Evolutionary conservation across 2,113 vertebrate genomes (phyloP).

Genomic region (Zosterops borbonicus): DNA sequence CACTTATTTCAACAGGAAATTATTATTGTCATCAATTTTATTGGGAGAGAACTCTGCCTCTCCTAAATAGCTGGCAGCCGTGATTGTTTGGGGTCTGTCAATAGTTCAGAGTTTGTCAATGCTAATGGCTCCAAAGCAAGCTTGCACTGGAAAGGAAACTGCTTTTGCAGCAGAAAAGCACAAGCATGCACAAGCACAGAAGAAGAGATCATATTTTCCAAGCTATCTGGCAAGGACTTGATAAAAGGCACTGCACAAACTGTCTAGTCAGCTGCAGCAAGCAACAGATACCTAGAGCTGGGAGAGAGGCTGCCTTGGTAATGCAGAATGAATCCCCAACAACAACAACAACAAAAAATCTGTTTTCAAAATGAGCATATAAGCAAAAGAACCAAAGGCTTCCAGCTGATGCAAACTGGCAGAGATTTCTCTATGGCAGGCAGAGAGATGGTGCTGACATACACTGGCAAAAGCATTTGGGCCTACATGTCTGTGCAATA

Average conservation of each 20-base stretch:
- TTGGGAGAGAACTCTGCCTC: neutral
- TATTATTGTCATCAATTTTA: neutral
- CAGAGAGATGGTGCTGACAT: neutral
- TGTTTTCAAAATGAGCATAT: neutral
- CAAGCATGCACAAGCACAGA: neutral
- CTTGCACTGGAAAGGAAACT: slow-evolving; percentile 28
- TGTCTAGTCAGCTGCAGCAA: slow-evolving; percentile 9
- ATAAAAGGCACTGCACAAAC: neutral
- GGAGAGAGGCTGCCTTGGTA: neutral
- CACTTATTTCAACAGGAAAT: neutral
- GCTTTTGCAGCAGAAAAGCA: slow-evolving; percentile 22
- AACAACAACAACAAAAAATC: neutral
- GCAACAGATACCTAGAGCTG: neutral
- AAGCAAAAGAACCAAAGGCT: neutral
- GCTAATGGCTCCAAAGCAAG: neutral
- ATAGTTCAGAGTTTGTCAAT: neutral
- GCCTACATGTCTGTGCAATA: neutral
- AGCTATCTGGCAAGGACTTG: neutral
- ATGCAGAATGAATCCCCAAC: neutral
- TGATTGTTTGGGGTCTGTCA: neutral
- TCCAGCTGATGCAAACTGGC: neutral
- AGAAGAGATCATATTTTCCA: slow-evolving; percentile 48
- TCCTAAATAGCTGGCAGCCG: neutral
- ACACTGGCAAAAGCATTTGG: neutral
- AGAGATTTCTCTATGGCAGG: neutral